Base-by-base conservation (phyloP, 2,888 invertebrate genomes). In the Trissolcus brochymenae region DNA sequence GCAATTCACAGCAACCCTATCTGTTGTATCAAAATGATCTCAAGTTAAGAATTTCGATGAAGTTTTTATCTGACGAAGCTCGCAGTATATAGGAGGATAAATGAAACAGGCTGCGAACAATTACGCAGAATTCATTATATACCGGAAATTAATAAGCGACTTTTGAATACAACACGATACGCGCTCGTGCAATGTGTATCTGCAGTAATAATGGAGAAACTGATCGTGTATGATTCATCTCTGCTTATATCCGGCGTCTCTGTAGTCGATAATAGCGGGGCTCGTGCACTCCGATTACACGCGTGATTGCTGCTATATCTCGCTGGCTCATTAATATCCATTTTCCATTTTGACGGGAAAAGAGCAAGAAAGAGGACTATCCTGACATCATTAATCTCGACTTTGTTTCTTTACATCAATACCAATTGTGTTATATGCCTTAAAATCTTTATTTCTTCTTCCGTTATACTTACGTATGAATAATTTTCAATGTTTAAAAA, bases 281-380 rank as follows among this genome's bases (percentile, higher is more conserved):
- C 73, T 76, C 51, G 59, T 43, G 64, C 67, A 40, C 75, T 78
- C 72, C 68, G 72, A 78, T 78, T 72, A 75, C 75, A 78, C 68
- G 59, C 71, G 59, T 67, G 75, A 71, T 78, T 67, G 74, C 70
- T 56, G 53, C 53, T 61, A 46, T 17, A 56, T 70, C 61, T 50
- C 41, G 61, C 76, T 41, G 25, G 25, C 77, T 83, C 86, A 87
- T 87, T 87, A 87, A 87, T 87, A 87, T 87, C 84, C 84, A 86
- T 87, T 87, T 86, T 82, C 84, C 81, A 79, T 83, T 81, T 79
- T 79, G 81, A 83, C 81, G 81, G 73, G 71, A 77, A 80, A 80
- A 79, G 78, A 77, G 73, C 56, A 57, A 56, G 70, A 70, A 71
- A 71, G 74, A 80, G 73, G 72, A 66, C 55, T 80, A 80, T 83